Conservation (phyloP, 2,888 invertebrate species). For the Drosophila longiperda region DNA sequence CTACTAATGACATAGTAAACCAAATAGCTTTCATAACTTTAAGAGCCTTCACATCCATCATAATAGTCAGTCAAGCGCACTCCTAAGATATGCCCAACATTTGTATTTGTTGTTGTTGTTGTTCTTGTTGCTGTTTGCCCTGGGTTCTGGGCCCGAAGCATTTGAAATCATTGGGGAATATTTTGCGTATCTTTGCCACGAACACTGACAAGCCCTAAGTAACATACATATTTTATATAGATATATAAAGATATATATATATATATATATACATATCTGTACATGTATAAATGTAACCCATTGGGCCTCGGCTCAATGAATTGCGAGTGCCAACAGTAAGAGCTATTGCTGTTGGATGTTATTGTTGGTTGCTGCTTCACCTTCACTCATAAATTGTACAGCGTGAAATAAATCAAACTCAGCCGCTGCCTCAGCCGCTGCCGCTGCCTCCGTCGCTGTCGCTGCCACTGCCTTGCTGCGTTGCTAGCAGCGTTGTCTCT, state of each 20-base stretch:
- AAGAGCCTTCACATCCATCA: constrained; percentile 51
- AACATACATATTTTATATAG: constrained; percentile 36
- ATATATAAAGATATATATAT: constrained; percentile 22
- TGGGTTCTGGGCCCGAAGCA: constrained; percentile 34
- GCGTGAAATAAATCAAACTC: constrained; percentile 80
- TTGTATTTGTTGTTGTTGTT: background rate
- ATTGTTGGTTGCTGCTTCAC: constrained; percentile 54
- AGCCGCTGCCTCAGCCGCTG: constrained; percentile 27
- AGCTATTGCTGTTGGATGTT: constrained; percentile 26
- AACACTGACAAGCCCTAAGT: constrained; percentile 46
- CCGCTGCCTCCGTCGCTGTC: too few species aligned
- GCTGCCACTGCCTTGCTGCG: too few species aligned
- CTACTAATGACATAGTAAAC: constrained; percentile 28
- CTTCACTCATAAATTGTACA: constrained; percentile 81
- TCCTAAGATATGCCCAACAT: constrained; percentile 34
- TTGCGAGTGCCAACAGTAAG: constrained; percentile 52
- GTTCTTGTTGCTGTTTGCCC: background rate
- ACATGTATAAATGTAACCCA: constrained; percentile 43
- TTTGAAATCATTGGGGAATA: constrained; percentile 72
- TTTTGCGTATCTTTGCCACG: constrained; percentile 68
- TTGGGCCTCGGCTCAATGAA: constrained; percentile 55
- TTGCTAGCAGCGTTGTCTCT: background rate
- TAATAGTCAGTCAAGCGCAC: constrained; percentile 27
- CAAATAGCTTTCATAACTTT: constrained; percentile 34
- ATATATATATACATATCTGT: constrained; percentile 1